These are phyloP conservation scores for Diaprepes abbreviatus DNA, from an alignment of 2,888 invertebrate genomes.

Conservation along the genomic window DNA sequence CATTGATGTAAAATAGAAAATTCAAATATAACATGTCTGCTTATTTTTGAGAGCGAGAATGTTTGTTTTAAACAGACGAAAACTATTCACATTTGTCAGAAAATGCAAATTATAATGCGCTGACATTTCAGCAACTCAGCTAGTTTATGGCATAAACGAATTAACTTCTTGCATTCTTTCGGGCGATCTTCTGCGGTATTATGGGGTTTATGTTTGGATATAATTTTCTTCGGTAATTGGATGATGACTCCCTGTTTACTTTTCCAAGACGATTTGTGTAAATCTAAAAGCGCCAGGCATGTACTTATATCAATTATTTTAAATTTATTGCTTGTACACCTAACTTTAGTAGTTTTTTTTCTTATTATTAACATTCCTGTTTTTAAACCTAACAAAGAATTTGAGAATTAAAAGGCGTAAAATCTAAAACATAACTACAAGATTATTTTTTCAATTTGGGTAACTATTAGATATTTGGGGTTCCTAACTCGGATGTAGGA, in stretches of 20 bases:
- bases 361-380: background rate
- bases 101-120: slow-evolving; percentile 3
- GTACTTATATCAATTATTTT: slow-evolving; percentile 3
- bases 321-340: slow-evolving; percentile 5
- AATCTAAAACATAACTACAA: too few relatives aligned
- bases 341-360: background rate
- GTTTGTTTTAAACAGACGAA: slow-evolving; percentile 7
- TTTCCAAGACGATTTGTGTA: slow-evolving; percentile 15
- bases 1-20: too few relatives aligned
- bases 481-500: too few relatives aligned
- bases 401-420: too few relatives aligned
- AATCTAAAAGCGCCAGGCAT: background rate
- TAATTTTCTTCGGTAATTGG: slow-evolving; percentile 27
- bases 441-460: too few relatives aligned
- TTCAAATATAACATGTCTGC: background rate
- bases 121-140: slow-evolving; percentile 1
- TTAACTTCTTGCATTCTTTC: slow-evolving; percentile 10
- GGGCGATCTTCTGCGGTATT: background rate
- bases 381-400: background rate
- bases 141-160: slow-evolving; percentile 16
- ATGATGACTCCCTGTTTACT: slow-evolving; percentile 25
- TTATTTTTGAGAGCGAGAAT: background rate
- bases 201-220: slow-evolving; percentile 12
- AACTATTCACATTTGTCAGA: background rate
- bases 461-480: too few relatives aligned